Percentiles rank a stretch among this genome's conserved stretches.
These are phyloP conservation scores for Phalera bucephala DNA, from an alignment of 2,888 invertebrate species.

Conservation along the genomic window DNA sequence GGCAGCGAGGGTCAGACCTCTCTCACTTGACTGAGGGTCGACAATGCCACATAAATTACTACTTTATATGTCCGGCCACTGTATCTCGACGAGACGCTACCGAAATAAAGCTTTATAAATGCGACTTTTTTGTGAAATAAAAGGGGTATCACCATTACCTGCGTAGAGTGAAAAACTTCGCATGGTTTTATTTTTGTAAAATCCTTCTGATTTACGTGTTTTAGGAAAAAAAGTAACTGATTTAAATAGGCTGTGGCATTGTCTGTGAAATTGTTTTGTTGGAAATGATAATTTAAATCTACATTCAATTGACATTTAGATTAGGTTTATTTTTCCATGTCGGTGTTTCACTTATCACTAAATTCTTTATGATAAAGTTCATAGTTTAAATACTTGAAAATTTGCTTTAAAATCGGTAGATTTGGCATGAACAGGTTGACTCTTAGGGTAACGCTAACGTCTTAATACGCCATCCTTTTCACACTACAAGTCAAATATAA, in stretches of 20 bases:
- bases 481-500: no score
- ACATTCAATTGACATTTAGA: background rate
- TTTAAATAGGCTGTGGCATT: background rate
- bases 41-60: constrained; percentile 62
- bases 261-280: background rate
- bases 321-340: background rate
- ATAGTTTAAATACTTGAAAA: no score
- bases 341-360: no score
- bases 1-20: constrained; percentile 44
- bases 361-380: no score
- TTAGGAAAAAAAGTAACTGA: background rate
- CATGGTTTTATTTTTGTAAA: background rate
- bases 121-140: constrained; percentile 25
- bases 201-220: background rate
- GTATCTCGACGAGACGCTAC: constrained; percentile 19
- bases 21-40: constrained; percentile 54
- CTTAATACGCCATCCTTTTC: no score
- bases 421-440: no score
- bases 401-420: no score
- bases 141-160: constrained; percentile 18
- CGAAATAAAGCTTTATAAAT: constrained; percentile 26
- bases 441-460: no score
- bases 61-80: constrained; percentile 54
- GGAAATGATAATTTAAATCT: background rate
- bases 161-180: background rate